Base-by-base conservation (phyloP, 2,113 vertebrate genomes). In the Cnemophilus loriae region DNA sequence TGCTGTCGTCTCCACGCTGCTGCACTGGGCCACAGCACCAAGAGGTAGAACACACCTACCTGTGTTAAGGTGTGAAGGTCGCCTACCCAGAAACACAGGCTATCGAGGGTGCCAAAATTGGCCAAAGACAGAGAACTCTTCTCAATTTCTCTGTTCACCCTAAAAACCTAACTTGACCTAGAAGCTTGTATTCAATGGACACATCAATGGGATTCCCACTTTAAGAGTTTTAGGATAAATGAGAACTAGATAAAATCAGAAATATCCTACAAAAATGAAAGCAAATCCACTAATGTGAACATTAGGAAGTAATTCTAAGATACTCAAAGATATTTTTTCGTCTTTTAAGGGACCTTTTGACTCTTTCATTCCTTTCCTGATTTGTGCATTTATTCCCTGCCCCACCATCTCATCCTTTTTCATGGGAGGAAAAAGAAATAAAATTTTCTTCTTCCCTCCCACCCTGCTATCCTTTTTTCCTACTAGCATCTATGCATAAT, bases 21-120 rank as follows among this genome's bases (percentile, higher is more conserved):
- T 52, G 44, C 35, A 1, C 52, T 10, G 44, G 87, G 65, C 35
- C 67, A 20, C n/a, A 27, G 87, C 17, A 15, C 28, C n/a, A 49
- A 60, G 70, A 68, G 63, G 57, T 3, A n/a, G 78, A 89, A 49
- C 2, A 7, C 35, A 47, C 41, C 70, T 11, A 4, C 82, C 52
- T 24, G 35, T 6, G 9, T 30, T 32, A 14, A 4, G 3, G 1
- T 10, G 39, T 1, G 1, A 57, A 13, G 8, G 13, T 42, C 23
- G 30, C 41, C 75, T 10, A 7, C 63, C 26, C 71, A 76, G 27
- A 24, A 30, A 10, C 35, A 23, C 50, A 33, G 68, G 46, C 15
- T 69, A 1, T 11, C 1, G 0, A 67, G 8, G 10, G 19, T 60
- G 28, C 57, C 41, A 68, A 22, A 35, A 32, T 10, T 3, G 47